Percentiles rank a stretch among this genome's conserved stretches.
These are phyloP conservation scores for Trichonephila clavipes DNA, from an alignment of 1,140 invertebrate genomes.

Conservation along the genomic window DNA sequence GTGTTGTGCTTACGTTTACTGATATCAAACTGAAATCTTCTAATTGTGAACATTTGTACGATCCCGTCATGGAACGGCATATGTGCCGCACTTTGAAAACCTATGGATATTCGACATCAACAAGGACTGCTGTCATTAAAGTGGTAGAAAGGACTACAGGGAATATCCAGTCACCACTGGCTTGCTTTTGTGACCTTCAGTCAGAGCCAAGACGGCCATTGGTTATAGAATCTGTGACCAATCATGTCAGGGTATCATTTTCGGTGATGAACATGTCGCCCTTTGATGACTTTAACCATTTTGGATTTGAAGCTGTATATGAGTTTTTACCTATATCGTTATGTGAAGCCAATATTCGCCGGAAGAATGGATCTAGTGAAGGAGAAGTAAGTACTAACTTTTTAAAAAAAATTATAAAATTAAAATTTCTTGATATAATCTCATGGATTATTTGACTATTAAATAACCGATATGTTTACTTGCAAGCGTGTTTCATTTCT, in stretches of 20 bases:
- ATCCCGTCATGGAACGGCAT: slow-evolving; percentile 65
- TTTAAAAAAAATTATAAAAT: no score
- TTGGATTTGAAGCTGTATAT: slow-evolving; percentile 91
- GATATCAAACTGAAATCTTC: slow-evolving; percentile 68
- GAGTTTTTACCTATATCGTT: slow-evolving; percentile 88
- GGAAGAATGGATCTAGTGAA: slow-evolving; percentile 77
- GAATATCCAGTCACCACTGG: slow-evolving; percentile 81
- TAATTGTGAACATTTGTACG: slow-evolving; percentile 72
- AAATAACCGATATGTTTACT: no score
- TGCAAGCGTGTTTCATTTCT: no score
- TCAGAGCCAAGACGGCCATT: slow-evolving; percentile 83
- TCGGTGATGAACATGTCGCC: slow-evolving; percentile 90
- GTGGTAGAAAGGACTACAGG: slow-evolving; percentile 58
- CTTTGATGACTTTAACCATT: slow-evolving; percentile 90
- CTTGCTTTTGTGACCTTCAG: slow-evolving; percentile 89
- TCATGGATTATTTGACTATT: no score
- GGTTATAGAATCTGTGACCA: slow-evolving; percentile 88
- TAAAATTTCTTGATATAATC: no score
- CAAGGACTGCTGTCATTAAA: slow-evolving; percentile 42
- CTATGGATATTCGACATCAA: neutral
- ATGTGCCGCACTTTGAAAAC: slow-evolving; percentile 13
- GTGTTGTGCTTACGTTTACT: slow-evolving; percentile 73
- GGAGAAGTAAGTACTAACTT: slow-evolving; percentile 70
- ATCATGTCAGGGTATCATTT: slow-evolving; percentile 90
- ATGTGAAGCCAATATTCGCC: slow-evolving; percentile 81